These are phyloP conservation scores for Odontamblyopus rebecca DNA, from an alignment of 2,797 vertebrate genomes.

Conservation along the genomic window DNA sequence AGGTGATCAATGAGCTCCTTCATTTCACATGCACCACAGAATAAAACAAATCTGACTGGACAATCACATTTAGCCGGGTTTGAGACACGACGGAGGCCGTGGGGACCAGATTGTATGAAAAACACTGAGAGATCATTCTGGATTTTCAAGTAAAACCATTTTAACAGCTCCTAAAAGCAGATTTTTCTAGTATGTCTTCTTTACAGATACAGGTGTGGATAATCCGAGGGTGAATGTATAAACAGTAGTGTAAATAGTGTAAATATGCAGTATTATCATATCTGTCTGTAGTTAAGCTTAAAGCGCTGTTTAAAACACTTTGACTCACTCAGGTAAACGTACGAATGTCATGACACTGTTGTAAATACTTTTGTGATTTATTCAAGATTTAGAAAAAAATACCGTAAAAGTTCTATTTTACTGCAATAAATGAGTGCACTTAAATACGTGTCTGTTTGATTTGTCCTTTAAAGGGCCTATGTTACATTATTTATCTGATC, in stretches of 20 bases:
- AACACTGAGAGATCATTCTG: no score
- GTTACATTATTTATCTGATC: no score
- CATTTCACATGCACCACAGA: no score
- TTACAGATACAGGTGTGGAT: neutral
- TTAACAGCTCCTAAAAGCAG: neutral
- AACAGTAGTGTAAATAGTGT: slow-evolving; percentile 10
- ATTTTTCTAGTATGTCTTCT: neutral
- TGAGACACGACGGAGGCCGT: no score
- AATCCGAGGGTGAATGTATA: neutral
- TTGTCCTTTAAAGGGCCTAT: neutral
- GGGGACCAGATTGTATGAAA: no score
- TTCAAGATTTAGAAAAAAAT: slow-evolving; percentile 14
- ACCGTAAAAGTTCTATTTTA: slow-evolving; percentile 2
- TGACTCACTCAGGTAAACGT: slow-evolving; percentile 39
- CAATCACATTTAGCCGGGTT: no score
- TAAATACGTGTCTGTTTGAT: neutral
- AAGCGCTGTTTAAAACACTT: slow-evolving; percentile 16
- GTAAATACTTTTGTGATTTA: slow-evolving; percentile 56
- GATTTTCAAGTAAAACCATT: neutral
- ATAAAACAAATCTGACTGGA: no score
- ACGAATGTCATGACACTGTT: slow-evolving; percentile 36
- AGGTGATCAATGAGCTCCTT: no score
- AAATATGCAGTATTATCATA: neutral
- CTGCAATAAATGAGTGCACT: slow-evolving; percentile 1
- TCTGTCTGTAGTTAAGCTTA: slow-evolving; percentile 25